Evolutionary conservation across 2,797 vertebrate genomes (phyloP), one percentile per base, ranked within the genome.

Genomic region (Myotis findleyi): DNA sequence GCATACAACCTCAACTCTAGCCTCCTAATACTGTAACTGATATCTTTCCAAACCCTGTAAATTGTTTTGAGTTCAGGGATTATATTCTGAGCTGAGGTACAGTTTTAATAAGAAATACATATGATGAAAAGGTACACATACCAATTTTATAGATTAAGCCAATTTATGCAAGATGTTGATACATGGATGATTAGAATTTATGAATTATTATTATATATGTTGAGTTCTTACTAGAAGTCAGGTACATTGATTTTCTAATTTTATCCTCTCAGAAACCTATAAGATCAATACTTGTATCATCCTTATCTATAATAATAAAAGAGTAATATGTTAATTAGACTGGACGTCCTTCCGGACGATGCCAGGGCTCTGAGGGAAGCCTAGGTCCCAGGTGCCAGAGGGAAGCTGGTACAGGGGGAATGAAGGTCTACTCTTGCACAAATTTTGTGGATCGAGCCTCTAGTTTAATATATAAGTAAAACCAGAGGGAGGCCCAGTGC

Each of bases 391-490:
- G 41, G 41, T 44, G 41, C 41, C 41, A 44, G 41, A 44, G 41
- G 41, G 9, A 44, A 9, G 41, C 9, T 44, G 9, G 41, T 44
- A 9, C 41, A 9, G 9, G 41, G 41, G 41, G 41, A 9, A 44
- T 44, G 41, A 44, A 44, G 41, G 41, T 0, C 41, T 44, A 44
- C 41, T 44, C 9, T 44, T 44, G 41, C 8, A 44, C 41, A 44
- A 44, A 44, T 44, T 9, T 44, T 9, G 2, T 44, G 41, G 41
- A 44, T 44, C 41, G 41, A 9, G 41, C 41, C 41, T 44, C 41
- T 44, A 44, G 41, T 44, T 93, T 86, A 79, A n/a, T 55, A n/a
- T 18, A 2, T 47, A 75, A 80, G 36, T 75, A 89, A 96, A 91
- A 76, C 57, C 5, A 6, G 25, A 59, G 57, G 57, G 41, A 44